A percentile compares a stretch with the other conserved stretches of the same genome.
phyloP scores from a whole-genome alignment of 1,140 invertebrate species.

The Atta texana region DNA sequence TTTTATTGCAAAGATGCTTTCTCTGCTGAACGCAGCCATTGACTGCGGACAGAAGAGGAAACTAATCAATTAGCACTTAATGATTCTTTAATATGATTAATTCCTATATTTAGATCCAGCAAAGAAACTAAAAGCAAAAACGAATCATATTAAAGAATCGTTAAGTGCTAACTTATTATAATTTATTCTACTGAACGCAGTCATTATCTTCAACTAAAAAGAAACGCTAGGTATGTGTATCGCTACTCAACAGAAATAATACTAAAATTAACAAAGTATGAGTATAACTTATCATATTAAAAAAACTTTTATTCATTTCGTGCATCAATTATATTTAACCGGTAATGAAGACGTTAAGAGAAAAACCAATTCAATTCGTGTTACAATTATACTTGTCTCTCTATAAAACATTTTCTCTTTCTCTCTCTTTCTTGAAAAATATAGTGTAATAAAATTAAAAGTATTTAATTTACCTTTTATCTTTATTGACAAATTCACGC shows the following conservation, averaged over 20 bases:
- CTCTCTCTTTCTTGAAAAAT: neutral
- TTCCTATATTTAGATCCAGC: too few species aligned
- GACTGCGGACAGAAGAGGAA: too few species aligned
- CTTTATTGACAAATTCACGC: constrained; percentile 22
- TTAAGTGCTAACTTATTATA: too few species aligned
- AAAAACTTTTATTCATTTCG: neutral
- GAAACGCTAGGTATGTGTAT: too few species aligned
- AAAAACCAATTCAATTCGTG: constrained; percentile 38
- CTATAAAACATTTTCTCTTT: neutral
- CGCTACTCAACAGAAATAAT: neutral
- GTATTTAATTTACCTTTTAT: constrained; percentile 12
- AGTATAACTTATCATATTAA: neutral
- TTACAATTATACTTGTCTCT: constrained; percentile 21
- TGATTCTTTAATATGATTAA: too few species aligned
- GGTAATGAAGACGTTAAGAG: constrained; percentile 53
- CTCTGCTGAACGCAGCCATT: too few species aligned
- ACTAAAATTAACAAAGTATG: neutral
- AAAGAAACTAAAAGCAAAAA: too few species aligned
- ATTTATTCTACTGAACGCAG: too few species aligned
- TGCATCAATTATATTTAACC: neutral
- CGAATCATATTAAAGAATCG: too few species aligned
- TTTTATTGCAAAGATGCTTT: too few species aligned
- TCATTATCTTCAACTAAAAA: too few species aligned
- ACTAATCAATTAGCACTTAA: too few species aligned
- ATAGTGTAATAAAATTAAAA: neutral